Base-by-base conservation (phyloP, 2,113 vertebrate species). In the Lichenostomus cassidix region DNA sequence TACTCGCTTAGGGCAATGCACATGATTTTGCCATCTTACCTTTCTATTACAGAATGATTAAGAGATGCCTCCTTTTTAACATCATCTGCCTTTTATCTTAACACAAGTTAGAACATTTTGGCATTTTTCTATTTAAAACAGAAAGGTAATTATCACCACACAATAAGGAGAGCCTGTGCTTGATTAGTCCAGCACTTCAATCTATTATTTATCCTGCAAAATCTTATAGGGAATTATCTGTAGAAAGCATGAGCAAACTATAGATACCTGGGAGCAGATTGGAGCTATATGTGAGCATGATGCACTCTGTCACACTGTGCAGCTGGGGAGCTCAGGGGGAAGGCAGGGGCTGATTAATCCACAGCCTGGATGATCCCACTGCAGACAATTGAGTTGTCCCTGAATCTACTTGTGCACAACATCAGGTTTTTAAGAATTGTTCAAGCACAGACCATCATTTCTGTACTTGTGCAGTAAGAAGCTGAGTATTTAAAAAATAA, bases 401-500 rank as follows among this genome's bases (percentile, higher is more conserved):
- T 15, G 23, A 78, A 81, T 28, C 64, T 22, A 16, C 59, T 46
- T 49, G 67, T 23, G 67, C 71, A 39, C 11, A 28, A 46, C 25
- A 74, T 17, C 28, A 80, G 75, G 52, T 55, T 90, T 74, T 70
- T 56, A 83, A 27, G 42, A 52, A 65, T 12, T 81, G 24, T 19
- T 85, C 52, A 47, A 19, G n/a, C 46, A 33, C 10, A 76, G 46
- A 50, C 42, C 19, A 47, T 16, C 3, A 4, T 39, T n/a, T 60
- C 46, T 2, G 0, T 7, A 70, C n/a, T 42, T 0, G 0, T 11
- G 52, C 22, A 87, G 50, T 15, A 73, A 79, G 24, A 74, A 50
- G 22, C 28, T 29, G 22, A 65, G 29, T 46, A 76, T 27, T 79
- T 37, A 41, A 67, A 89, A 94, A 83, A 62, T 9, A 65, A 33